phyloP scores from a whole-genome alignment of 2,888 invertebrate species.

The Latheticus oryzae region DNA sequence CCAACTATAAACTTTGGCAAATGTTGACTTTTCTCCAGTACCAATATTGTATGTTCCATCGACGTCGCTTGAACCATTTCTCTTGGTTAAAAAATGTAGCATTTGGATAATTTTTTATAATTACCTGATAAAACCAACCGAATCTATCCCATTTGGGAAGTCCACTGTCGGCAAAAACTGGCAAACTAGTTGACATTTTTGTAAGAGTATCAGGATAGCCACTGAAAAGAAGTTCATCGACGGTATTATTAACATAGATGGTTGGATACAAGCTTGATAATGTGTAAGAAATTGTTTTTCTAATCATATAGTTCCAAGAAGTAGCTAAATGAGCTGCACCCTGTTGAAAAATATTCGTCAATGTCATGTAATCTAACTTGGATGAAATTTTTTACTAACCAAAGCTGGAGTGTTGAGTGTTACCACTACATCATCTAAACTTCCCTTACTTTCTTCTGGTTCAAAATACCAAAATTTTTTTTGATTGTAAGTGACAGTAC shows the following conservation, averaged over 20 bases:
- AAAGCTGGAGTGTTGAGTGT: too few species aligned
- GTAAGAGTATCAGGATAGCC: slow-evolving; percentile 84
- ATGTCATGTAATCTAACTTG: too few species aligned
- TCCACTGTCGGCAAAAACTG: slow-evolving; percentile 64
- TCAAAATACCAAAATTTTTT: slow-evolving; percentile 78
- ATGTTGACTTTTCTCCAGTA: slow-evolving; percentile 75
- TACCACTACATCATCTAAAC: slow-evolving; percentile 75
- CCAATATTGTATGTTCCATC: slow-evolving; percentile 84
- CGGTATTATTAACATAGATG: slow-evolving; percentile 72
- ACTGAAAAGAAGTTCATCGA: slow-evolving; percentile 80
- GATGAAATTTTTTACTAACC: too few species aligned
- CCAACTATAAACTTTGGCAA: slow-evolving; percentile 81
- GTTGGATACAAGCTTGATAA: slow-evolving; percentile 69
- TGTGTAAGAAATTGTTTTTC: slow-evolving; percentile 72
- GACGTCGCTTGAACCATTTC: slow-evolving; percentile 79
- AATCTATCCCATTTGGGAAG: slow-evolving; percentile 78
- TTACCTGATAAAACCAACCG: slow-evolving; percentile 85
- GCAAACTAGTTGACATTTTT: slow-evolving; percentile 72
- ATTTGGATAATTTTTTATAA: neutral
- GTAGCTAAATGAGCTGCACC: neutral
- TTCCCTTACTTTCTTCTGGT: slow-evolving; percentile 74
- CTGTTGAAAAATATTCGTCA: slow-evolving; percentile 1
- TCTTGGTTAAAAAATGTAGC: slow-evolving; percentile 68
- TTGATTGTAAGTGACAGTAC: slow-evolving; percentile 79
- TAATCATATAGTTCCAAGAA: too few species aligned